These are phyloP conservation scores for Oncorhynchus keta DNA, from an alignment of 2,113 vertebrate genomes.

Conservation along the genomic window DNA sequence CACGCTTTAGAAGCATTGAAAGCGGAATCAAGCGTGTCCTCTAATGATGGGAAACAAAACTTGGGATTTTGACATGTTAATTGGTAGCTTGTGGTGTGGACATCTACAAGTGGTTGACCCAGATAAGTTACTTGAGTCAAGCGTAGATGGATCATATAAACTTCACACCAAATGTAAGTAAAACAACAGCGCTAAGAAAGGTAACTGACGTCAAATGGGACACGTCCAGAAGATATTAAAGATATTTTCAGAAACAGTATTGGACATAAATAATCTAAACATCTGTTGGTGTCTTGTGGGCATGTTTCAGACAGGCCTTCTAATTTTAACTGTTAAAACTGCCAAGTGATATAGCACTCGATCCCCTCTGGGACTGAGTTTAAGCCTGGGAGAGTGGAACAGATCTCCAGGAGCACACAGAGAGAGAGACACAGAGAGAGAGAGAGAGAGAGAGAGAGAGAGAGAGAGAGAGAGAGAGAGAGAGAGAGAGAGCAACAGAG, in stretches of 20 bases:
- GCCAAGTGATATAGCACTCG: neutral
- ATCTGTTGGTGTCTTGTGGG: too few relatives aligned
- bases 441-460: neutral
- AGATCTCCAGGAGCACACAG: neutral
- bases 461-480: too few relatives aligned
- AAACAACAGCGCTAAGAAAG: conserved; percentile 17
- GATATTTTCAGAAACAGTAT: too few relatives aligned
- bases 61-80: too few relatives aligned
- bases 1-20: too few relatives aligned
- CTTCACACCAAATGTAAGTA: conserved; percentile 6
- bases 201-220: conserved; percentile 1
- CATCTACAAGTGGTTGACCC: conserved; percentile 11
- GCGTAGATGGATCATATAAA: conserved; percentile 16
- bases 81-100: neutral
- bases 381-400: neutral
- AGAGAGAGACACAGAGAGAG: neutral
- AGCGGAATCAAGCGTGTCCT: too few relatives aligned
- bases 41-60: neutral
- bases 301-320: conserved; percentile 18
- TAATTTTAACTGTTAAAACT: conserved; percentile 27
- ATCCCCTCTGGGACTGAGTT: neutral
- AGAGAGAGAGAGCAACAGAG: too few relatives aligned
- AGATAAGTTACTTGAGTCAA: conserved; percentile 8
- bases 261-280: too few relatives aligned
- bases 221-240: neutral